Base-by-base conservation (phyloP, 1,140 invertebrate species). In the Sycobia sp. region DNA sequence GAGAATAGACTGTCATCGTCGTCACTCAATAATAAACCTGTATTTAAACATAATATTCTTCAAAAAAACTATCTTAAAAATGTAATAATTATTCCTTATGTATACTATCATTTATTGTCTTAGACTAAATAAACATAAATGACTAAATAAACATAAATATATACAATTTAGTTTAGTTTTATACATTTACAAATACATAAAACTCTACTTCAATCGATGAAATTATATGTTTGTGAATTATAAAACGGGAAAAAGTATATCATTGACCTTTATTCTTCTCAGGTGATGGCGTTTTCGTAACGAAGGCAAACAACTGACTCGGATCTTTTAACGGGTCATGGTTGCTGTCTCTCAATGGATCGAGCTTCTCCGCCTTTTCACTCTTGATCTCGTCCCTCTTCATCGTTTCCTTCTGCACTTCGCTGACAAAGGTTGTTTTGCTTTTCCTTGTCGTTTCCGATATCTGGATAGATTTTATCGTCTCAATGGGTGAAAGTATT, bases 221-320 rank as follows among this genome's bases (percentile, higher is more conserved):
- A n/a, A n/a, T n/a, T n/a, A n/a, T n/a, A n/a, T n/a, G n/a, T n/a
- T n/a, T n/a, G n/a, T n/a, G n/a, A n/a, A n/a, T n/a, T n/a, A n/a
- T n/a, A n/a, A n/a, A n/a, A n/a, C n/a, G n/a, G n/a, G n/a, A n/a
- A n/a, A n/a, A n/a, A n/a, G n/a, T n/a, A n/a, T n/a, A n/a, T n/a
- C n/a, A n/a, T n/a, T n/a, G 20, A 59, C 60, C 71, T 23, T 77
- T 78, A 1, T 69, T 67, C 55, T 75, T 79, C 9, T 81, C 79
- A 0, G 79, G 80, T 7, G 80, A 82, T 9, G 79, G 78, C 5
- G 79, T 81, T 67, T 79, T 76, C 0, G 80, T 82, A 4, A 82
- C 80, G 16, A 81, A 81, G 14, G 79, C 79, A 47, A 82, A 82
- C 11, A 82, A 56, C 41, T 78, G 76, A 57, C 75, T 80, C 0